Conservation (phyloP, 2,888 invertebrate species). For the Patella caerulea region DNA sequence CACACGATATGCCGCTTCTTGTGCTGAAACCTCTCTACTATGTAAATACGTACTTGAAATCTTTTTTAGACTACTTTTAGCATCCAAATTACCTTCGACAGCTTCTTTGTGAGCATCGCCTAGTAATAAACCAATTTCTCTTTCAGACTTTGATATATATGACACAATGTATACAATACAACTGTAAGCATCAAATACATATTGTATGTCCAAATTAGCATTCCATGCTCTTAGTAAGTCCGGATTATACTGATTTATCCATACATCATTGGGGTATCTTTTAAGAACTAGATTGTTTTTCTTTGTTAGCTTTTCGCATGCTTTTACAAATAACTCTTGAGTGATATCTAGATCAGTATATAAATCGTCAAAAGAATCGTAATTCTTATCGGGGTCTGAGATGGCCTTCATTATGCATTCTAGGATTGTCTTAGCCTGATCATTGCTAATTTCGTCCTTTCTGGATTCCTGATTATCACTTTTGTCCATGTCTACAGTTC, state of each 20-base stretch:
- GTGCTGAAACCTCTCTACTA: conserved; percentile 34
- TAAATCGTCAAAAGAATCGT: neutral
- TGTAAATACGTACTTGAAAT: conserved; percentile 27
- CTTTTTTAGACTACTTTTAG: conserved; percentile 25
- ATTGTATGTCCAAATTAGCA: conserved; percentile 18
- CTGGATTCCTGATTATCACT: neutral
- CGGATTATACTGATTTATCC: conserved; percentile 24
- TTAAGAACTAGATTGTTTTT: neutral
- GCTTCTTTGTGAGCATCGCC: conserved; percentile 29
- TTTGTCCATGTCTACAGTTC: conserved; percentile 12
- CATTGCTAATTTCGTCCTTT: neutral
- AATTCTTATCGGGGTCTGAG: neutral
- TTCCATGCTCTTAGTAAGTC: conserved; percentile 13
- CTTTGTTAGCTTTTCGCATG: neutral
- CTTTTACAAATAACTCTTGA: neutral
- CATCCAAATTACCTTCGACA: conserved; percentile 26
- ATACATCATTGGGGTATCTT: conserved; percentile 14
- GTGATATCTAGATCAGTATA: neutral
- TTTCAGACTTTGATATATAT: conserved; percentile 43
- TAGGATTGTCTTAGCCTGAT: neutral
- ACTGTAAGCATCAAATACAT: conserved; percentile 25
- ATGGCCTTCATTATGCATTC: neutral
- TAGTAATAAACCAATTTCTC: conserved; percentile 30
- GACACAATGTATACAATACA: conserved; percentile 41
- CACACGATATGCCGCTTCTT: conserved; percentile 31